phyloP scores from a whole-genome alignment of 2,113 vertebrate genomes.

The Andinoacara biseriatus region DNA sequence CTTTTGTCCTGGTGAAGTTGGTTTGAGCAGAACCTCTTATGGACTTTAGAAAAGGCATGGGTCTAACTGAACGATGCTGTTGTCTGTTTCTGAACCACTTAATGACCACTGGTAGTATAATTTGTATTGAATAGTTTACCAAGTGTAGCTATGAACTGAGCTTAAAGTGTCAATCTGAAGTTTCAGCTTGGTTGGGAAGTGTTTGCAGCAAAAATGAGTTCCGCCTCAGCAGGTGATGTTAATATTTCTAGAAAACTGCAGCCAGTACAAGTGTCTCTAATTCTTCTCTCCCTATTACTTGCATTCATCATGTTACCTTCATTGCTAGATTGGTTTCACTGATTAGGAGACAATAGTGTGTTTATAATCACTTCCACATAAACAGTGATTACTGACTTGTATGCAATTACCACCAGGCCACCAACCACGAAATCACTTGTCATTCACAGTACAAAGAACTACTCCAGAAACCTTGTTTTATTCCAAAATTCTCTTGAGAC shows the following conservation, averaged over 20 bases:
- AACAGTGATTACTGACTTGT: constrained; percentile 60
- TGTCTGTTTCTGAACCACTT: not conserved
- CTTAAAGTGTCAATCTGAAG: not conserved
- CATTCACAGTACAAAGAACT: constrained; percentile 48
- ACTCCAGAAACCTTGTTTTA: constrained; percentile 73
- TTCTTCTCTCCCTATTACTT: not conserved
- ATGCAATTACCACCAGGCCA: constrained; percentile 57
- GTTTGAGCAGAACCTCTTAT: not conserved
- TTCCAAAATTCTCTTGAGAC: constrained; percentile 67
- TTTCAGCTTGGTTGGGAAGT: not conserved
- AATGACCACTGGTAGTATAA: not conserved
- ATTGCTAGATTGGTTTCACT: constrained; percentile 16
- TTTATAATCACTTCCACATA: constrained; percentile 37
- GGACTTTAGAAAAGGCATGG: not conserved
- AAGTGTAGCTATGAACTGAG: not conserved
- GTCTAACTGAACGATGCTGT: not conserved
- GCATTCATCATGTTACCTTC: constrained; percentile 2
- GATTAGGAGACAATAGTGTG: constrained; percentile 37
- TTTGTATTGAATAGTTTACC: constrained; percentile 8
- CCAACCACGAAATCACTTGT: constrained; percentile 44
- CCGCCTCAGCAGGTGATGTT: not conserved
- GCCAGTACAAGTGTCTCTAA: not conserved
- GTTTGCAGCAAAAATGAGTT: constrained; percentile 1
- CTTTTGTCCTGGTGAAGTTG: not conserved
- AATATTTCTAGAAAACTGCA: constrained; percentile 2